These are phyloP conservation scores for Maconellicoccus hirsutus DNA, from an alignment of 1,140 invertebrate genomes.

Conservation along the genomic window DNA sequence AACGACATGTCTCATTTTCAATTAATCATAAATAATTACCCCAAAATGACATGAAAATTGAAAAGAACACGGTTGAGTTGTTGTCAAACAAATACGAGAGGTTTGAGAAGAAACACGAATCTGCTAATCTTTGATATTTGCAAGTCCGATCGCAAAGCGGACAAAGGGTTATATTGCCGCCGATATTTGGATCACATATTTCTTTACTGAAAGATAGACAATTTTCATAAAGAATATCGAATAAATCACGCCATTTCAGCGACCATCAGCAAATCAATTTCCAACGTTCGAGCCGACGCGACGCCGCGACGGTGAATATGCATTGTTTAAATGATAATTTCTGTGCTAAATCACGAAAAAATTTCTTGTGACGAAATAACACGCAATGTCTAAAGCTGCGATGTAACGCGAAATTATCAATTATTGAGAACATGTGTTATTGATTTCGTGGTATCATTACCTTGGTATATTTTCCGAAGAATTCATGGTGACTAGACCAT, in stretches of 20 bases:
- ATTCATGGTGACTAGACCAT: conserved; percentile 59
- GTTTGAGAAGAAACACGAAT: conserved; percentile 71
- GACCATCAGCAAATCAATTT: too few species aligned
- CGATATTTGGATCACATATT: conserved; percentile 50
- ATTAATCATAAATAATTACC: conserved; percentile 41
- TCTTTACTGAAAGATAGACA: conserved; percentile 51
- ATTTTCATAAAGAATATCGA: too few species aligned
- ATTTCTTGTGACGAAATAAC: too few species aligned
- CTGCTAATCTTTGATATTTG: conserved; percentile 71
- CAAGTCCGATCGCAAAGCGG: conserved; percentile 74
- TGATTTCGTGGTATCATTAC: background rate
- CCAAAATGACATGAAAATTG: conserved; percentile 95
- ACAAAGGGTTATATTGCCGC: conserved; percentile 57
- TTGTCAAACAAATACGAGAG: conserved; percentile 94
- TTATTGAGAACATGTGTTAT: too few species aligned
- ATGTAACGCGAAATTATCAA: too few species aligned
- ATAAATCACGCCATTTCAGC: too few species aligned
- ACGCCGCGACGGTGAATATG: too few species aligned
- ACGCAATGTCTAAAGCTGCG: too few species aligned
- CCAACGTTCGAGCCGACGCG: too few species aligned
- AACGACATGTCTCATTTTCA: background rate
- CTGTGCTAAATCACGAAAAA: too few species aligned
- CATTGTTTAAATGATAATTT: too few species aligned
- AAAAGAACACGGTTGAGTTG: conserved; percentile 81
- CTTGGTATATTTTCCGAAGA: conserved; percentile 5